These are phyloP conservation scores for Machimus atricapillus DNA, from an alignment of 2,888 invertebrate species.

Conservation along the genomic window DNA sequence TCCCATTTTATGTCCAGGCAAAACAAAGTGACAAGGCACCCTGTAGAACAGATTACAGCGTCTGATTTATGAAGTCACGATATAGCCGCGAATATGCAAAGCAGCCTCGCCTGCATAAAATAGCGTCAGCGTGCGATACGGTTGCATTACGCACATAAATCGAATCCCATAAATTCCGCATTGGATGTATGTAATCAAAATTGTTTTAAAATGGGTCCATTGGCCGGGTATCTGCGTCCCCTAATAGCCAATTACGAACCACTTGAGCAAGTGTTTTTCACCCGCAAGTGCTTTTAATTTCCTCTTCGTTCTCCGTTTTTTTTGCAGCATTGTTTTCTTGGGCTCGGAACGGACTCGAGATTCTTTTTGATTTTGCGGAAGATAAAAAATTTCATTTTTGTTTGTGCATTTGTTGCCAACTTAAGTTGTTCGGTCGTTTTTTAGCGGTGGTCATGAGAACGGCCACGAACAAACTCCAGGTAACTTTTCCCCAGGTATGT, in stretches of 20 bases:
- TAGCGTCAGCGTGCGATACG: not conserved
- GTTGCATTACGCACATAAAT: not conserved
- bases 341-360: not conserved
- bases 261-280: not conserved
- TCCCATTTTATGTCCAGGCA: not conserved
- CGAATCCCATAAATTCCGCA: not conserved
- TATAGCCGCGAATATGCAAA: not conserved
- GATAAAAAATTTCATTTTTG: not conserved
- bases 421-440: not conserved
- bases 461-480: not conserved
- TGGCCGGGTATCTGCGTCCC: not conserved
- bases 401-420: not conserved
- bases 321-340: not conserved
- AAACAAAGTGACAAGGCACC: not conserved
- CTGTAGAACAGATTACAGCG: not conserved
- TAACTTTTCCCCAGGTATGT: not conserved
- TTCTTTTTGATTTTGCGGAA: conserved; percentile 1
- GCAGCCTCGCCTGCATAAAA: not conserved
- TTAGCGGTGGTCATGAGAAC: not conserved
- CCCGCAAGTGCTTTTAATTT: conserved; percentile 1
- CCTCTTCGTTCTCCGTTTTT: not conserved
- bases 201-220: not conserved
- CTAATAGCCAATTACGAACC: not conserved
- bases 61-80: not conserved
- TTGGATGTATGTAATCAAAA: not conserved